Evolutionary conservation across 2,797 vertebrate species (phyloP).

Genomic region (Xenops minutus): DNA sequence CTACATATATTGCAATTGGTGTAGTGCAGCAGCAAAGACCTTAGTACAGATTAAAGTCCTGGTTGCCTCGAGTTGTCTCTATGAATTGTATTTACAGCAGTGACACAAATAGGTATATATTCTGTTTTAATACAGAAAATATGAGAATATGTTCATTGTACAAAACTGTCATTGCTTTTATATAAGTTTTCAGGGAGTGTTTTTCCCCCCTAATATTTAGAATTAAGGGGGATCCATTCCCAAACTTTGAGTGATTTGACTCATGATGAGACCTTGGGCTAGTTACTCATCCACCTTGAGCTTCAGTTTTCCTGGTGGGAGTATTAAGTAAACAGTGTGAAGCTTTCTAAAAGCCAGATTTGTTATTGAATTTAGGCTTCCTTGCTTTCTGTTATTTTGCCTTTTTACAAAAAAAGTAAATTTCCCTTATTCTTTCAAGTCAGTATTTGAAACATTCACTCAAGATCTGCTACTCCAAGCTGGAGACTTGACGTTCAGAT

Average conservation of each 20-base stretch:
- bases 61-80: background rate
- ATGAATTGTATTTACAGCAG: background rate
- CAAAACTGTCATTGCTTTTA: background rate
- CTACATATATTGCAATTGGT: background rate
- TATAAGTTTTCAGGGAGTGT: background rate
- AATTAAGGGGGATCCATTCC: constrained; percentile 46
- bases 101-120: background rate
- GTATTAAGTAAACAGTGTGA: background rate
- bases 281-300: constrained; percentile 45
- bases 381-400: background rate
- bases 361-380: background rate
- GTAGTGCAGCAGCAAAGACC: background rate
- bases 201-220: background rate
- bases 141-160: background rate
- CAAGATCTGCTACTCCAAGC: background rate
- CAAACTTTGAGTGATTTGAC: constrained; percentile 45
- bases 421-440: background rate
- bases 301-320: constrained; percentile 8
- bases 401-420: background rate
- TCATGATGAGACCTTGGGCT: constrained; percentile 37
- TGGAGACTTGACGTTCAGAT: background rate
- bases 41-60: background rate
- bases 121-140: background rate
- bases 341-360: background rate
- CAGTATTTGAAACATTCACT: background rate